Percentiles rank a stretch among this genome's conserved stretches.
phyloP scores from a whole-genome alignment of 2,113 vertebrate genomes.

The Stercorarius parasiticus region DNA sequence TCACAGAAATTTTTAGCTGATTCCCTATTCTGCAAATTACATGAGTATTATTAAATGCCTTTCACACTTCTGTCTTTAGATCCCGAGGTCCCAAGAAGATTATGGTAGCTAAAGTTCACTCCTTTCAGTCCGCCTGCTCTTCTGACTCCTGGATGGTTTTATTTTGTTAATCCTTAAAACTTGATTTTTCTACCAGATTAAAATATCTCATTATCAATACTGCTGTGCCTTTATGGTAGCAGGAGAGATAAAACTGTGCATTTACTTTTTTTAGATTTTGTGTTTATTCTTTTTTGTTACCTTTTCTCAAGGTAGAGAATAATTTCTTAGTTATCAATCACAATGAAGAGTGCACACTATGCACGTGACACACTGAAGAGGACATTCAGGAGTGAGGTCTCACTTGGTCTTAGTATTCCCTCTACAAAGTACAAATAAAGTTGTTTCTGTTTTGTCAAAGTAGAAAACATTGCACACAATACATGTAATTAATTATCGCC shows the following conservation, averaged over 20 bases:
- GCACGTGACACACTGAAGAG: neutral
- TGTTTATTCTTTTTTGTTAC: neutral
- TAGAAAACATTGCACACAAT: neutral
- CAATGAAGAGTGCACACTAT: neutral
- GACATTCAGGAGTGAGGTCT: neutral
- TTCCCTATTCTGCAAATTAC: neutral
- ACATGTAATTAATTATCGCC: conserved; percentile 3
- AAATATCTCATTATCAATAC: neutral
- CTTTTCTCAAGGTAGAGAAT: neutral
- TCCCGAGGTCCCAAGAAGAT: neutral
- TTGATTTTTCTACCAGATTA: neutral
- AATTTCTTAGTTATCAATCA: neutral
- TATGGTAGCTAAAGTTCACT: neutral
- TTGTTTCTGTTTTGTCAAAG: neutral
- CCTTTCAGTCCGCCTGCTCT: neutral
- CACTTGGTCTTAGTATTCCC: neutral
- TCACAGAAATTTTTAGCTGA: neutral
- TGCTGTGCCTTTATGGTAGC: neutral
- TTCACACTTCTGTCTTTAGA: neutral
- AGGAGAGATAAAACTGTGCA: neutral
- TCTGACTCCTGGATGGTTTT: neutral
- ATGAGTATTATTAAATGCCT: neutral
- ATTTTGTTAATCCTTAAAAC: neutral
- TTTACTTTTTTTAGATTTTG: neutral
- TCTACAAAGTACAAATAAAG: neutral